Evolutionary conservation across 2,113 vertebrate species (phyloP), one percentile per base, ranked within the genome.

Genomic region (Lepus europaeus): DNA sequence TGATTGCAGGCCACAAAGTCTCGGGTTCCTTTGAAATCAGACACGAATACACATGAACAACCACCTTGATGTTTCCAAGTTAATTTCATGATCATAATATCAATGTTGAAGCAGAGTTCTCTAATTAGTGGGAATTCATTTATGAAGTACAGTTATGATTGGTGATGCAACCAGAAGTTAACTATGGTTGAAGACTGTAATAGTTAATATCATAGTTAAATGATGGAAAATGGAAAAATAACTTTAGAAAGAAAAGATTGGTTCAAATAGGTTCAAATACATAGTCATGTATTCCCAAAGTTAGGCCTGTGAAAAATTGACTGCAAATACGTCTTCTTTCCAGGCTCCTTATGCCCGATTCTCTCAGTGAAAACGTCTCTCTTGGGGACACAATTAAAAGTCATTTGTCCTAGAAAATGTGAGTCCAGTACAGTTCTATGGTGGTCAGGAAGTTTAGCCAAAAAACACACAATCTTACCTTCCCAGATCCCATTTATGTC

Each of bases 1-100:
- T 99, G 99, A 95, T 99, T 99, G 96, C 99, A 99, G 94, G 98
- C 98, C 63, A 98, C 96, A 74, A 99, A 99, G 87, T 98, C 98
- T 61, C 94, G 97, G 0, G 97, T 98, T 85, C 99, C 99, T 99
- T 96, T 14, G 31, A 89, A 97, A 94, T 84, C 17, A 96, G 68
- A 74, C 56, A 90, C 17, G 83, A 91, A 83, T 90, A 39, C 16
- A 29, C 5, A 51, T 94, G 53, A 95, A 17, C 2, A 17, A 83
- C 27, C 61, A 61, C 45, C 73, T 70, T 72, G 31, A 79, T 14
- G 73, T 88, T 93, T 89, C 73, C 72, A 93, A 68, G 36, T 79
- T 49, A 82, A 68, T 4, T 4, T 39, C 56, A 22, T 27, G 31
- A 72, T 79, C 49, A 77, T 25, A 59, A 89, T 66, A 20, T 3